A percentile compares a stretch with the other conserved stretches of the same genome.
These are phyloP conservation scores for Gonatopus flavifemur DNA, from an alignment of 1,140 invertebrate genomes.

Conservation along the genomic window DNA sequence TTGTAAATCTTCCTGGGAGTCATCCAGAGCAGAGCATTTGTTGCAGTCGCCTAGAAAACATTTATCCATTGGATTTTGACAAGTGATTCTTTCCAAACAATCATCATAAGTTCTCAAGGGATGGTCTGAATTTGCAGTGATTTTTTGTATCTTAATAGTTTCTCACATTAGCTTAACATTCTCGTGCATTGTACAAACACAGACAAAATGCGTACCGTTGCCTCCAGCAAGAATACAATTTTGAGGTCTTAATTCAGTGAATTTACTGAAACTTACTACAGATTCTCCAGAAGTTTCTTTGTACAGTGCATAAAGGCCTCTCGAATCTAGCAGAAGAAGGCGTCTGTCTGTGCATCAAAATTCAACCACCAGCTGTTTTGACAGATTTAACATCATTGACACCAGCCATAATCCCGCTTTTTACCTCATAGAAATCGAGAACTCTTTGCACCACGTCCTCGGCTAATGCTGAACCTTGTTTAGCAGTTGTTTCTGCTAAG, in stretches of 20 bases:
- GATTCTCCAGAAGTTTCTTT: background rate
- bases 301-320: slow-evolving; percentile 8
- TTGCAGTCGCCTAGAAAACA: slow-evolving; percentile 13
- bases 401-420: slow-evolving; percentile 11
- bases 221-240: slow-evolving; percentile 24
- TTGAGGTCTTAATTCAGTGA: slow-evolving; percentile 16
- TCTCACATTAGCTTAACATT: slow-evolving; percentile 21
- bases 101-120: slow-evolving; percentile 11
- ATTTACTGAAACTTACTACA: slow-evolving; percentile 20
- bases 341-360: slow-evolving; percentile 18
- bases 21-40: no score
- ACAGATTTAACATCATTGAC: slow-evolving; percentile 16
- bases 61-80: slow-evolving; percentile 9
- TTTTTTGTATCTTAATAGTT: slow-evolving; percentile 6
- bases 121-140: slow-evolving; percentile 11
- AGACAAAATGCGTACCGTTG: slow-evolving; percentile 19
- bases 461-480: slow-evolving; percentile 8
- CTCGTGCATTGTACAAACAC: slow-evolving; percentile 23
- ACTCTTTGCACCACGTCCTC: slow-evolving; percentile 12
- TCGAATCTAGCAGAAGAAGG: slow-evolving; percentile 13
- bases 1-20: no score
- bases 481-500: slow-evolving; percentile 12
- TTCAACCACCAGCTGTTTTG: slow-evolving; percentile 9
- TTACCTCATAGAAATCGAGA: slow-evolving; percentile 23
- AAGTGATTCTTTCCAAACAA: slow-evolving; percentile 14